phyloP scores from a whole-genome alignment of 2,888 invertebrate species.

The Aphidoletes aphidimyza region DNA sequence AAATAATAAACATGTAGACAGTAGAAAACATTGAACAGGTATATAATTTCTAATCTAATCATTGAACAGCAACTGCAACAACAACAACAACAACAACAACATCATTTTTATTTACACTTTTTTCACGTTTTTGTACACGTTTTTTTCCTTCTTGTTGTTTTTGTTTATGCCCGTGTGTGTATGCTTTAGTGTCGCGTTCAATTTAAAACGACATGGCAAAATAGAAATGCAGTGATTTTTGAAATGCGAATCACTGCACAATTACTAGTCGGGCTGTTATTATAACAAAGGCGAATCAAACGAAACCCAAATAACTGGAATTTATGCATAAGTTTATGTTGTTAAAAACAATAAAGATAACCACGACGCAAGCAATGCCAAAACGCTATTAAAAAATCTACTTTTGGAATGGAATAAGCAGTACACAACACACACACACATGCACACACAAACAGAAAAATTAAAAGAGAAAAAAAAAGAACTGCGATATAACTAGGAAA shows the following conservation, averaged over 20 bases:
- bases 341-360: constrained; percentile 54
- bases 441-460: background rate
- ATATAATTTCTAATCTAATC: constrained; percentile 53
- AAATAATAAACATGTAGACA: constrained; percentile 20
- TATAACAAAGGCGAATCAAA: constrained; percentile 50
- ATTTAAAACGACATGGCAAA: constrained; percentile 34
- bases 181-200: background rate
- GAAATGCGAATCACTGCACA: constrained; percentile 41
- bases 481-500: background rate
- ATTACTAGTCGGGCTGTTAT: constrained; percentile 1
- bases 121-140: background rate
- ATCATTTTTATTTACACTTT: constrained; percentile 49
- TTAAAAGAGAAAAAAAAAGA: background rate
- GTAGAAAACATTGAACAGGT: background rate
- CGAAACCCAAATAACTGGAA: constrained; percentile 47
- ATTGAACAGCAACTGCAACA: background rate
- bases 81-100: background rate
- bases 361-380: constrained; percentile 34
- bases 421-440: background rate
- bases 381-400: constrained; percentile 37
- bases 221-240: constrained; percentile 38
- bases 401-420: background rate
- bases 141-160: background rate
- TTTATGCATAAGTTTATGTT: constrained; percentile 52
- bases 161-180: background rate